Conservation (phyloP, 2,888 invertebrate genomes). For the Rapana venosa region DNA sequence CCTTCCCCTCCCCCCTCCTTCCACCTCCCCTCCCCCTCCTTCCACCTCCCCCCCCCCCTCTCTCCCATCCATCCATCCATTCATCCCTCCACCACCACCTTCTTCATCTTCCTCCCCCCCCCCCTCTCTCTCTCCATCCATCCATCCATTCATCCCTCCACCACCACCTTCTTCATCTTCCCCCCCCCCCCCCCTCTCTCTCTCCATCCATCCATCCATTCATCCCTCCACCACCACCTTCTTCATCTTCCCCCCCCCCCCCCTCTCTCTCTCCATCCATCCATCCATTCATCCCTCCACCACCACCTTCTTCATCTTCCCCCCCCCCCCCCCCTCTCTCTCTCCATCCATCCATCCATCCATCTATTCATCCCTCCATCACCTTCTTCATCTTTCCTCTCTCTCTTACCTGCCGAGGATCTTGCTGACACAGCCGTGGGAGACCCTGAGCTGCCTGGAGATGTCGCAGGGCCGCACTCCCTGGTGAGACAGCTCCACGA, state of each 20-base stretch:
- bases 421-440: constrained; percentile 98
- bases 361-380: background rate
- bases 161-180: background rate
- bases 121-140: background rate
- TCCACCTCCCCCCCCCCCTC: no score
- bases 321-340: background rate
- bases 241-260: background rate
- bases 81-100: no score
- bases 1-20: no score
- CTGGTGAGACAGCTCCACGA: constrained; percentile 94
- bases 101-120: background rate
- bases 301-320: background rate
- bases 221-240: background rate
- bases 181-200: no score
- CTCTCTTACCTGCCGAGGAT: constrained; percentile 83
- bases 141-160: background rate
- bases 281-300: background rate
- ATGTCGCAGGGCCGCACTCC: constrained; percentile 98
- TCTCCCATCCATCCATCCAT: no score
- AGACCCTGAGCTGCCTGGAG: constrained; percentile 94
- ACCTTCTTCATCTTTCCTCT: no score
- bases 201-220: background rate
- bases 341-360: background rate
- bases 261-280: background rate
- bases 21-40: no score